phyloP scores from a whole-genome alignment of 2,113 vertebrate species.

The Terrapene triunguis region DNA sequence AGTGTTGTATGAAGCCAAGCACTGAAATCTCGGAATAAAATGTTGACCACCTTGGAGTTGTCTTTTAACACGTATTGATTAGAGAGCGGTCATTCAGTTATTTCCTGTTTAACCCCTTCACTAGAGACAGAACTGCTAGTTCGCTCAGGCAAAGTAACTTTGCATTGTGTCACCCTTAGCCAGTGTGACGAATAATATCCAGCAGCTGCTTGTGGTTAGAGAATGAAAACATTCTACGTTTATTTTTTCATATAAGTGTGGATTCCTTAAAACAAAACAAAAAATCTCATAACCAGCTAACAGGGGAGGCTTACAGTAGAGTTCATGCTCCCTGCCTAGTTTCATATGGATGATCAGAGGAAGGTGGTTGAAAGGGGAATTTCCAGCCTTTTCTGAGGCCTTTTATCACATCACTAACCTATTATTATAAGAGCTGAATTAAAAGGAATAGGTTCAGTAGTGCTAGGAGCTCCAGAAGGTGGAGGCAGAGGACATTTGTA shows the following conservation, averaged over 20 bases:
- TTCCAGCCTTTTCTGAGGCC: neutral
- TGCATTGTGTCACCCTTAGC: constrained; percentile 50
- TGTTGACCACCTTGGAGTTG: constrained; percentile 33
- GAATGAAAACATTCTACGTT: constrained; percentile 61
- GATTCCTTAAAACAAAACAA: neutral
- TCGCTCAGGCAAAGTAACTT: constrained; percentile 10
- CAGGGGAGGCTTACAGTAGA: neutral
- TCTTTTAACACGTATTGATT: constrained; percentile 39
- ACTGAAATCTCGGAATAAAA: neutral
- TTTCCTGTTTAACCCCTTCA: constrained; percentile 20
- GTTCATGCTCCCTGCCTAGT: neutral
- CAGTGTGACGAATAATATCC: neutral
- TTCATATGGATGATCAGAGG: constrained; percentile 9
- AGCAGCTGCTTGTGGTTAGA: constrained; percentile 49
- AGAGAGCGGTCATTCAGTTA: neutral
- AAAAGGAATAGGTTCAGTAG: neutral
- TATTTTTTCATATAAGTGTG: neutral
- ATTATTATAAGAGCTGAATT: constrained; percentile 28
- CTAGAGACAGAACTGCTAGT: constrained; percentile 48
- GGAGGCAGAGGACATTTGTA: constrained; percentile 55
- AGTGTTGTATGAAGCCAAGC: neutral
- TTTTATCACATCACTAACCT: neutral
- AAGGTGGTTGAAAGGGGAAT: neutral
- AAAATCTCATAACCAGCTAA: constrained; percentile 14
- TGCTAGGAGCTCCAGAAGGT: constrained; percentile 14